Base-by-base conservation (phyloP, 2,888 invertebrate species). In the Neuroscelio doddi region DNA sequence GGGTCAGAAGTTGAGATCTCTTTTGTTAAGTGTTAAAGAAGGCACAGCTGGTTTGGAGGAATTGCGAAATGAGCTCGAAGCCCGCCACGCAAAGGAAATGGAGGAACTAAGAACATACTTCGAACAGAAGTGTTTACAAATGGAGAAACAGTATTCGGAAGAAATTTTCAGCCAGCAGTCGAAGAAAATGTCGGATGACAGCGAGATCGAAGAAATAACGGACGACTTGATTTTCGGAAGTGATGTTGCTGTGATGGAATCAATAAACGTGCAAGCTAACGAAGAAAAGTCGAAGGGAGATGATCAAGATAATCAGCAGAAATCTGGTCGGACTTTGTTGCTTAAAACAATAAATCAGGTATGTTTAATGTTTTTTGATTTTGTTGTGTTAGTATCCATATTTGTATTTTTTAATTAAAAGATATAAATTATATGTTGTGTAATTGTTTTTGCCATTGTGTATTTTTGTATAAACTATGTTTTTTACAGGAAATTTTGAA, bases 51-150 rank as follows among this genome's bases (percentile, higher is more conserved):
- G 89, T 57, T 81, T 91, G 14, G 85, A 87, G 8, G 86, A 87
- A 10, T 72, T 91, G 36, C 85, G 88, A 50, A 53, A 16, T 0
- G 92, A 92, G 74, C 81, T 92, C 21, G 89, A 90, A 51, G 78
- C 84, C 2, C 90, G 90, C 74, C 93, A 94, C 83, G 87, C 90
- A 27, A 89, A 89, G 66, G 92, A 94, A 80, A 91, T 94, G 90
- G 93, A 93, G 80, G 91, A 93, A 77, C 81, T 94, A 50, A 86
- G 93, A 39, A 91, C 89, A 7, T 94, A 93, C 76, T 94, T 93
- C 77, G 94, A 94, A 77, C 88, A 90, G 76, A 93, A 93, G 78
- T 94, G 93, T 78, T 88, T 90, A 0, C 92, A 93, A 74, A 88
- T 94, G 83, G 93, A 93, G 78, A 91, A 92, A 76, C 91, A 93